Base-by-base conservation (phyloP, 2,888 invertebrate genomes). In the Phytoseiulus persimilis region DNA sequence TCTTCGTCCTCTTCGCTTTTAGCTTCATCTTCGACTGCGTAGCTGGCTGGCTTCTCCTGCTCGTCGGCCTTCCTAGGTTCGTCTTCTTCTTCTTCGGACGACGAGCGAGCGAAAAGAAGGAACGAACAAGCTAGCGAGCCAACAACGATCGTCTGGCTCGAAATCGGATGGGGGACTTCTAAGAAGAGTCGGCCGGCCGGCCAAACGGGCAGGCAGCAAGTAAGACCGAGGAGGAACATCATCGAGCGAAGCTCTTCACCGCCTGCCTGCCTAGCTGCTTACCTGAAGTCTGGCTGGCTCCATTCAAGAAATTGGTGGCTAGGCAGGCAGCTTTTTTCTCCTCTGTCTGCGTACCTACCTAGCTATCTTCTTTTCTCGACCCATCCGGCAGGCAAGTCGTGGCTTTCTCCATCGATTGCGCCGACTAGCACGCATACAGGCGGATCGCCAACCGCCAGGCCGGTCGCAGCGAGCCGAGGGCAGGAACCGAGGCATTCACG, bases 11-110 rank as follows among this genome's bases (percentile, higher is more conserved):
- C 18, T 65, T 65, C 14, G 65, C 65, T 65, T 65, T 65, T 65
- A 65, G 65, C 65, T 65, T 65, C 65, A 65, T 65, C 65, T 65
- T 65, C 65, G 65, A 65, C 65, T 65, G 65, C 65, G 65, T 65
- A n/a, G n/a, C n/a, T n/a, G n/a, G n/a, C n/a, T n/a, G 65, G 65
- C 65, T 65, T 65, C 65, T 65, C 28, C 18, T 28, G 65, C 65
- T 65, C 65, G 65, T 28, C 65, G 14, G 14, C 65, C 65, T 39
- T 39, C 3, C 39, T 65, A 65, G 65, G 65, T 65, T 65, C 65
- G 1, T 65, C 65, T 65, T 39, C 39, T 39, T 39, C n/a, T n/a
- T 14, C 46, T 46, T 14, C 46, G 46, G 14, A 14, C 46, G 14
- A 46, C 65, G 65, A 65, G 28, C 65, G 65, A 65, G 18, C 65